Conservation (phyloP, 2,113 vertebrate species). For the Mormyrus iriodes region DNA sequence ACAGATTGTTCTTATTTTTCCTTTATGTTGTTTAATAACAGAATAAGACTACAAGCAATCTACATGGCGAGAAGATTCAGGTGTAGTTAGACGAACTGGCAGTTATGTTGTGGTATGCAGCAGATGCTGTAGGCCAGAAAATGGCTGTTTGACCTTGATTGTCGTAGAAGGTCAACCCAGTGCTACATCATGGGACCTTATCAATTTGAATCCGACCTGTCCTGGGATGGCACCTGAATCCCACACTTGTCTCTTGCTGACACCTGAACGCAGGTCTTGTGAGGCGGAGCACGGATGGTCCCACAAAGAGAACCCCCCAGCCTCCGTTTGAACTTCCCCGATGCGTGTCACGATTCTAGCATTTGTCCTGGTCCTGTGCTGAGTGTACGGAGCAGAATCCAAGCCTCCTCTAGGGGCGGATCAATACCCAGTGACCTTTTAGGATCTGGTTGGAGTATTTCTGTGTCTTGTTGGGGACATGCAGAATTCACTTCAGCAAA, state of each 20-base stretch:
- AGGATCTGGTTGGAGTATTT: constrained; percentile 40
- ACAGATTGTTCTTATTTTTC: too few relatives aligned
- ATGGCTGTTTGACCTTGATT: neutral
- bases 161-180: neutral
- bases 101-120: neutral
- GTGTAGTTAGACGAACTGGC: neutral
- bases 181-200: neutral
- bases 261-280: neutral
- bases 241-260: neutral
- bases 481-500: constrained; percentile 51
- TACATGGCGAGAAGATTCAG: neutral
- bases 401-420: constrained; percentile 39
- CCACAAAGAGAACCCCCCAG: neutral
- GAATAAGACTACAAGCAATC: neutral
- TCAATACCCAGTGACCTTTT: constrained; percentile 58
- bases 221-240: neutral
- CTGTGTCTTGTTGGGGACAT: constrained; percentile 31
- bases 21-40: neutral
- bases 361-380: constrained; percentile 25
- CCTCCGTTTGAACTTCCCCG: neutral
- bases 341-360: constrained; percentile 18
- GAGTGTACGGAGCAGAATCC: neutral
- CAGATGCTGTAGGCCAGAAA: neutral
- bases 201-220: neutral
- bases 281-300: neutral